phyloP scores from a whole-genome alignment of 2,888 invertebrate genomes.

The Dione vanillae region DNA sequence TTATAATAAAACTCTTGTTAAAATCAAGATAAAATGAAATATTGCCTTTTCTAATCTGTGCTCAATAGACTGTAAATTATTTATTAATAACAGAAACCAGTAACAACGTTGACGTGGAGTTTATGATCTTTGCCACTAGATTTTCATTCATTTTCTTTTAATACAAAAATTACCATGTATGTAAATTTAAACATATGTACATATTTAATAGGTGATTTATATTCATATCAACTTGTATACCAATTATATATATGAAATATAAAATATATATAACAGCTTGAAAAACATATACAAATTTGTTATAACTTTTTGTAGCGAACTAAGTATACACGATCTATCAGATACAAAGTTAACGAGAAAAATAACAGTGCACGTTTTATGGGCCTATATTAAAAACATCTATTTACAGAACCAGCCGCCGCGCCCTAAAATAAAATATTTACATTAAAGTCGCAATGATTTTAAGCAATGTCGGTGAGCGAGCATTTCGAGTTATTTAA shows the following conservation, averaged over 20 bases:
- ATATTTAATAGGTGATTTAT: background rate
- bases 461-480: constrained; percentile 23
- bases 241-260: too few species aligned
- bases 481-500: constrained; percentile 20
- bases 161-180: background rate
- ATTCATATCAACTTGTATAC: too few species aligned
- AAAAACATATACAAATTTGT: background rate
- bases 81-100: background rate
- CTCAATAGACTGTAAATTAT: background rate
- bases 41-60: constrained; percentile 3
- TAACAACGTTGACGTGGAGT: too few species aligned
- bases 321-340: constrained; percentile 6
- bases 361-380: constrained; percentile 27
- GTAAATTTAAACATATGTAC: background rate
- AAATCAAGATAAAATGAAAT: background rate
- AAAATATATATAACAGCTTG: background rate
- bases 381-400: constrained; percentile 26
- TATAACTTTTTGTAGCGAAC: background rate
- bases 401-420: constrained; percentile 27
- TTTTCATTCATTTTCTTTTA: background rate
- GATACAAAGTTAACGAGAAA: constrained; percentile 26
- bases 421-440: constrained; percentile 31
- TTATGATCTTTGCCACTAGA: background rate
- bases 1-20: constrained; percentile 21
- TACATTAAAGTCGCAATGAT: constrained; percentile 27